Evolutionary conservation across 2,797 vertebrate species (phyloP).

Genomic region (Microcaecilia unicolor): DNA sequence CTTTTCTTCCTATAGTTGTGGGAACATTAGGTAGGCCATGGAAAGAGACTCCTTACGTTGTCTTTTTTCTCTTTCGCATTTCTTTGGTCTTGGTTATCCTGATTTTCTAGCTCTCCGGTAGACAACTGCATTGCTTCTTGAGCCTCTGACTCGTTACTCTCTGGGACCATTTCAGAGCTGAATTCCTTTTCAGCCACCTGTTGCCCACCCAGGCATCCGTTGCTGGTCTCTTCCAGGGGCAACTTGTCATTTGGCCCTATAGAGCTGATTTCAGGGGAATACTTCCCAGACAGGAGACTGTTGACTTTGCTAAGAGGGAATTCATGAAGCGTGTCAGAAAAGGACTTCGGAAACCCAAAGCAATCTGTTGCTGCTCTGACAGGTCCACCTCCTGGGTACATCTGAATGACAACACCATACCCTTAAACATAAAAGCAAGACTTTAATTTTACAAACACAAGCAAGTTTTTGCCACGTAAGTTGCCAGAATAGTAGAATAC

Average conservation of each 20-base stretch:
- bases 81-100: constrained; percentile 52
- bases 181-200: constrained; percentile 36
- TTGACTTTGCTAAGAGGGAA: constrained; percentile 88
- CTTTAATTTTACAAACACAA: neutral
- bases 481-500: too few species aligned
- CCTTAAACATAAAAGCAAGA: constrained; percentile 48
- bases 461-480: too few species aligned
- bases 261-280: constrained; percentile 42
- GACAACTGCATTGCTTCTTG: constrained; percentile 28
- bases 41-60: constrained; percentile 47
- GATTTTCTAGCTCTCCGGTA: constrained; percentile 31
- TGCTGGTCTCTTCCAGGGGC: constrained; percentile 29
- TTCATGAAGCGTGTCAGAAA: constrained; percentile 75
- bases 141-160: constrained; percentile 28
- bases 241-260: constrained; percentile 30
- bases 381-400: constrained; percentile 85
- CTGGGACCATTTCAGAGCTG: constrained; percentile 7
- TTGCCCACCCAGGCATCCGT: constrained; percentile 29
- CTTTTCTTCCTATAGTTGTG: too few species aligned
- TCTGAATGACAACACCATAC: constrained; percentile 86
- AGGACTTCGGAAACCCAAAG: constrained; percentile 85
- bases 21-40: too few species aligned
- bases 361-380: constrained; percentile 78
- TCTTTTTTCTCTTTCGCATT: constrained; percentile 55
- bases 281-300: constrained; percentile 72